A percentile compares a stretch with the other conserved stretches of the same genome.
Evolutionary conservation across 2,888 invertebrate genomes (phyloP).

Genomic region (Brachyopa scutellaris): DNA sequence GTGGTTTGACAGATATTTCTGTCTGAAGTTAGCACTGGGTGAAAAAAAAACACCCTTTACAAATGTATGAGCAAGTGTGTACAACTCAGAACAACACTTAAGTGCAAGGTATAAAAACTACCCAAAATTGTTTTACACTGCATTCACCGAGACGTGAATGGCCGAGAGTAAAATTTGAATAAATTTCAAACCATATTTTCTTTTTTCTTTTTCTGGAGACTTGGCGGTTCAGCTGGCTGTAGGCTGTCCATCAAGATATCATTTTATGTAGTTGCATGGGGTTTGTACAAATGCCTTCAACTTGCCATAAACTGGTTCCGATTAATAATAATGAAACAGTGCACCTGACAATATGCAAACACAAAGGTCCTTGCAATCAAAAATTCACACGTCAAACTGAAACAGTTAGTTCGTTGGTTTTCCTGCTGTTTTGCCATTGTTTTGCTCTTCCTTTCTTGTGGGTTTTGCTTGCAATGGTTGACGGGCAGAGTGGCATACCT

Average conservation of each 20-base stretch:
- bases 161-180: slow-evolving; percentile 47
- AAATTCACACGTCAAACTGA: slow-evolving; percentile 56
- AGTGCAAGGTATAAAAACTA: no score
- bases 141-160: slow-evolving; percentile 13
- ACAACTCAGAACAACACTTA: no score
- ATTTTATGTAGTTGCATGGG: slow-evolving; percentile 1
- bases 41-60: no score
- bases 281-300: slow-evolving; percentile 1
- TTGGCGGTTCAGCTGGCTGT: background rate
- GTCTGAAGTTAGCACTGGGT: no score
- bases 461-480: slow-evolving; percentile 7
- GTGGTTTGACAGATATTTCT: no score
- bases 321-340: background rate
- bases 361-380: slow-evolving; percentile 39
- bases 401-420: slow-evolving; percentile 18
- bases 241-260: slow-evolving; percentile 45
- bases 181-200: slow-evolving; percentile 28
- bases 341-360: slow-evolving; percentile 16
- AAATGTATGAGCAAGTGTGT: no score
- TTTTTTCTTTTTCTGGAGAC: background rate
- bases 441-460: slow-evolving; percentile 11
- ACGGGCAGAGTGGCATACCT: slow-evolving; percentile 44
- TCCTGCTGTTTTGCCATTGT: background rate
- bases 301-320: slow-evolving; percentile 25
- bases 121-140: no score